phyloP scores from a whole-genome alignment of 2,888 invertebrate species.

The Polydrusus cervinus region DNA sequence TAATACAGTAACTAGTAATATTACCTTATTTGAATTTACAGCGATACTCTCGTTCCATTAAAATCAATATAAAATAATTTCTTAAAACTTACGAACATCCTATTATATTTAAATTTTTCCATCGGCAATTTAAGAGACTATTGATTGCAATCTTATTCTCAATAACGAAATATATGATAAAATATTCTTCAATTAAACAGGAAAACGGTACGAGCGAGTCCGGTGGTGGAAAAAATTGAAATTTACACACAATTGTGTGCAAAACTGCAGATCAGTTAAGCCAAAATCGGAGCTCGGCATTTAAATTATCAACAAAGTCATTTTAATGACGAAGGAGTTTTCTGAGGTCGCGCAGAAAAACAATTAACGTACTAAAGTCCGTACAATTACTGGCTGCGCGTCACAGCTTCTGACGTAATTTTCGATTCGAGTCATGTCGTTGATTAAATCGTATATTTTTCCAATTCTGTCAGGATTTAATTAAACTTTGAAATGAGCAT shows the following conservation, averaged over 20 bases:
- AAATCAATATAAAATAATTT: too few species aligned
- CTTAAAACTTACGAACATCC: too few species aligned
- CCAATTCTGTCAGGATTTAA: too few species aligned
- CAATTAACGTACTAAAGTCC: not conserved
- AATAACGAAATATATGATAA: constrained; percentile 53
- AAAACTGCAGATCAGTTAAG: constrained; percentile 52
- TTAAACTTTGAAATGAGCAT: too few species aligned
- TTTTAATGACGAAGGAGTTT: constrained; percentile 56
- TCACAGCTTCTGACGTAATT: too few species aligned
- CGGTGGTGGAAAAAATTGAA: constrained; percentile 50
- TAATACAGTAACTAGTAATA: too few species aligned
- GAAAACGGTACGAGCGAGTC: constrained; percentile 40
- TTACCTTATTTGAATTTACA: too few species aligned
- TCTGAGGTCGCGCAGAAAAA: not conserved
- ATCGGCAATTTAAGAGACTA: constrained; percentile 15
- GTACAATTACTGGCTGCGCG: too few species aligned
- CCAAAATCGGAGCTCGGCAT: constrained; percentile 48
- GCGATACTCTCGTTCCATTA: too few species aligned
- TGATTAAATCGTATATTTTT: too few species aligned
- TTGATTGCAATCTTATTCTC: constrained; percentile 47
- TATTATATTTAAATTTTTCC: constrained; percentile 44
- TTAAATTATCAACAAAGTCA: constrained; percentile 55
- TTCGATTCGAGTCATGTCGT: too few species aligned
- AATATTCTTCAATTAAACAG: constrained; percentile 55
- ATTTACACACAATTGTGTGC: constrained; percentile 60